These are phyloP conservation scores for Eupeodes luniger DNA, from an alignment of 2,888 invertebrate genomes.

Conservation along the genomic window DNA sequence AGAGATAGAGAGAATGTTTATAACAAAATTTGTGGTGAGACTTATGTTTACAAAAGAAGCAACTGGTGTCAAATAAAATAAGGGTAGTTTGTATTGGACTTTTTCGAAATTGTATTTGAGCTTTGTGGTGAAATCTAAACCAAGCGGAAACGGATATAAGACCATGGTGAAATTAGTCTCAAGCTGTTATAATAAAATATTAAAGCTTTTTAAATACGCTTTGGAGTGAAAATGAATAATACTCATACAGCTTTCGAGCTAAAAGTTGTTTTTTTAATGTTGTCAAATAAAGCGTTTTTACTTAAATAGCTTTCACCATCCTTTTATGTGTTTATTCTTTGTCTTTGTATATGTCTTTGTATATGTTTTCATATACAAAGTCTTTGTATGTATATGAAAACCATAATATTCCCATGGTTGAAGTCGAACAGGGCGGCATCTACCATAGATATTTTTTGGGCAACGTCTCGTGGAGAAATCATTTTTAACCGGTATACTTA, in stretches of 20 bases:
- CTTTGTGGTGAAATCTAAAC: conserved; percentile 1
- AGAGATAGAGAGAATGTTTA: conserved; percentile 18
- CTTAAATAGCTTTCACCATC: no score
- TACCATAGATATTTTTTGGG: no score
- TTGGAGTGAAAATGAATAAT: neutral
- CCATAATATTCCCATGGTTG: no score
- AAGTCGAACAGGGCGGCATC: no score
- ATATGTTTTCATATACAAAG: no score
- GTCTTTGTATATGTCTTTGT: no score
- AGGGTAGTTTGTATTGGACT: conserved; percentile 41
- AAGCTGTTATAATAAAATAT: conserved; percentile 7
- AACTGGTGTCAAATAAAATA: conserved; percentile 51
- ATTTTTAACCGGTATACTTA: no score
- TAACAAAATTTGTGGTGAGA: conserved; percentile 37
- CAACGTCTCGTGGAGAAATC: no score
- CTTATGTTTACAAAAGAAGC: conserved; percentile 46
- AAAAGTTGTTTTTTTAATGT: no score
- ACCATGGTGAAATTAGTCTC: neutral
- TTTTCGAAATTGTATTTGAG: neutral
- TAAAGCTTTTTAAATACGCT: neutral
- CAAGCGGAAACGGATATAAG: neutral
- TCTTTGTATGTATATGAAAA: no score
- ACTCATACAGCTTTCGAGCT: neutral
- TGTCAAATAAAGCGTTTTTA: no score
- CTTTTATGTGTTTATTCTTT: no score